These are phyloP conservation scores for Clostera curtula DNA, from an alignment of 2,888 invertebrate genomes.

Conservation along the genomic window DNA sequence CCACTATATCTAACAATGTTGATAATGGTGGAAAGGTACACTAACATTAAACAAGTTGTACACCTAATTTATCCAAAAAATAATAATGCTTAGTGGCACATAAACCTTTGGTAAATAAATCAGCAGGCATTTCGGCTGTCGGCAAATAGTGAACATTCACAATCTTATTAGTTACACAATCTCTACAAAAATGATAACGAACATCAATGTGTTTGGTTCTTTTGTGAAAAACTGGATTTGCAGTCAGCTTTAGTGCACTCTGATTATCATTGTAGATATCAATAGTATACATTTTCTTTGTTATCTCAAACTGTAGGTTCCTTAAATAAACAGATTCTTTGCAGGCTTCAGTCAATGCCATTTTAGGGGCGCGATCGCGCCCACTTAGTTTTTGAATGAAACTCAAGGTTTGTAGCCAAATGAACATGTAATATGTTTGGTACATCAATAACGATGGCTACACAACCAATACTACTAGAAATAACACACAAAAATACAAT, in stretches of 20 bases:
- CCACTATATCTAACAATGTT: no score
- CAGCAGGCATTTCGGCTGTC: no score
- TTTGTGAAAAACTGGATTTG: slow-evolving; percentile 11
- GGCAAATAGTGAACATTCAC: slow-evolving; percentile 7
- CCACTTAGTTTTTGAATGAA: no score
- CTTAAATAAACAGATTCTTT: slow-evolving; percentile 15
- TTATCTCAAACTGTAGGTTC: slow-evolving; percentile 10
- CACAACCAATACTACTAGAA: no score
- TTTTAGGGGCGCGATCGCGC: no score
- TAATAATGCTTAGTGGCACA: slow-evolving; percentile 6
- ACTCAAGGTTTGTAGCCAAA: no score
- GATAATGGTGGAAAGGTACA: no score
- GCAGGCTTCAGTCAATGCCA: slow-evolving; percentile 9
- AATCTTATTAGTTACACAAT: slow-evolving; percentile 4
- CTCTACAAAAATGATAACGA: slow-evolving; percentile 11
- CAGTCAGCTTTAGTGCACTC: slow-evolving; percentile 10
- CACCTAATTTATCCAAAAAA: slow-evolving; percentile 4
- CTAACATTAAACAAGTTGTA: no score
- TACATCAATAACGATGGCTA: no score
- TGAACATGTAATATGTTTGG: no score
- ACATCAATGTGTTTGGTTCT: slow-evolving; percentile 16
- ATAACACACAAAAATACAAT: no score
- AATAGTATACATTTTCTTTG: slow-evolving; percentile 3
- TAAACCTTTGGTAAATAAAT: slow-evolving; percentile 4
- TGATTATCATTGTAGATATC: slow-evolving; percentile 12